Percentiles rank a stretch among this genome's conserved stretches.
Conservation (phyloP, 2,797 vertebrate species). For the Hyperoplus immaculatus region DNA sequence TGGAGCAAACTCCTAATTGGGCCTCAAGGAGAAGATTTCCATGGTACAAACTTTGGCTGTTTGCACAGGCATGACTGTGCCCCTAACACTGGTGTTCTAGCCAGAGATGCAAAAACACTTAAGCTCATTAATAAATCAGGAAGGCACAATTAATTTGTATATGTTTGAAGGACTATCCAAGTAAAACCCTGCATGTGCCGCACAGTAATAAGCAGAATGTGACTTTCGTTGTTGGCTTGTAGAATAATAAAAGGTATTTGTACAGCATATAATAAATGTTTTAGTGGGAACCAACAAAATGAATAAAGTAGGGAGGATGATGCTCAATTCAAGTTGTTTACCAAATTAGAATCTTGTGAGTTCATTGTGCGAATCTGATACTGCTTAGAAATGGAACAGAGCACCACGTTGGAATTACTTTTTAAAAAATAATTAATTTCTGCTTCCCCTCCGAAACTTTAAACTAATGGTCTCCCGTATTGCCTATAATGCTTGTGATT, state of each 20-base stretch:
- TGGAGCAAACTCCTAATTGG: slow-evolving; percentile 64
- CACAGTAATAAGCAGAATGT: not conserved
- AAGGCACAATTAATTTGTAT: slow-evolving; percentile 26
- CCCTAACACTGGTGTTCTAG: slow-evolving; percentile 21
- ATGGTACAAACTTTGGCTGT: slow-evolving; percentile 24
- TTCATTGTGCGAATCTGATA: slow-evolving; percentile 25
- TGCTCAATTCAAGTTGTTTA: slow-evolving; percentile 57
- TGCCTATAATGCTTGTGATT: slow-evolving; percentile 5
- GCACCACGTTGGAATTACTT: slow-evolving; percentile 28
- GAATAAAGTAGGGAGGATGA: slow-evolving; percentile 27
- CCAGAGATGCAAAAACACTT: slow-evolving; percentile 11
- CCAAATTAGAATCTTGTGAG: slow-evolving; percentile 30
- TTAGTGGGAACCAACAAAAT: slow-evolving; percentile 18
- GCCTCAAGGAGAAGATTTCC: slow-evolving; percentile 50
- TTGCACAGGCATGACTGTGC: slow-evolving; percentile 28
- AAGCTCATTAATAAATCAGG: slow-evolving; percentile 39
- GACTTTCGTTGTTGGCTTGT: not conserved
- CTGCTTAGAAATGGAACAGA: slow-evolving; percentile 34
- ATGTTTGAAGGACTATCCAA: slow-evolving; percentile 39
- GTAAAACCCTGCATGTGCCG: not conserved
- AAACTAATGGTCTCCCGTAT: slow-evolving; percentile 12
- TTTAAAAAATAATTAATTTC: slow-evolving; percentile 37
- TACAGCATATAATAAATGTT: slow-evolving; percentile 12
- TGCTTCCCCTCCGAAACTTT: slow-evolving; percentile 16
- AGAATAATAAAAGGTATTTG: slow-evolving; percentile 23